phyloP scores from a whole-genome alignment of 2,888 invertebrate genomes.

The Drosophila helvetica region DNA sequence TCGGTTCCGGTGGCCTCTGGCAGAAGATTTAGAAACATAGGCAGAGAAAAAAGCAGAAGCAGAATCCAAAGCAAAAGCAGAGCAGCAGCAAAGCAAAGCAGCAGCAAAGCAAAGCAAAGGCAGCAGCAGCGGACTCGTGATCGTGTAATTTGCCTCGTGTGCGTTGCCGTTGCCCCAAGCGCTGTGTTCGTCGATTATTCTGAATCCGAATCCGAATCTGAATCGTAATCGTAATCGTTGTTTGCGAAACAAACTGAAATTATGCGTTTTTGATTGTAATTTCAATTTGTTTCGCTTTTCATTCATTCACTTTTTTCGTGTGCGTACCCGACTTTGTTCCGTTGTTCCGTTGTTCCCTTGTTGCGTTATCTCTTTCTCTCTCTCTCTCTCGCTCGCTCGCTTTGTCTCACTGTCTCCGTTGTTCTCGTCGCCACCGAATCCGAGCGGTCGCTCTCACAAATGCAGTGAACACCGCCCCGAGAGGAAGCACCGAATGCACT shows the following conservation, averaged over 20 bases:
- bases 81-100: slow-evolving; percentile 64
- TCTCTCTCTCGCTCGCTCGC: slow-evolving; percentile 29
- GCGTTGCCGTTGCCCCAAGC: slow-evolving; percentile 56
- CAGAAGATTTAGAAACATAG: slow-evolving; percentile 33
- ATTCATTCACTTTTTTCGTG: not conserved
- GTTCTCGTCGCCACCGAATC: slow-evolving; percentile 56
- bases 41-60: slow-evolving; percentile 21
- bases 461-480: slow-evolving; percentile 59
- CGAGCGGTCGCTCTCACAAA: slow-evolving; percentile 59
- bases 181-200: slow-evolving; percentile 42
- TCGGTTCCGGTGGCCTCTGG: slow-evolving; percentile 43
- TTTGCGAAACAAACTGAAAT: slow-evolving; percentile 67
- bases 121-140: slow-evolving; percentile 71
- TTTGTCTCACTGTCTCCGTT: slow-evolving; percentile 52
- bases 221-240: slow-evolving; percentile 5
- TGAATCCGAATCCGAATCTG: slow-evolving; percentile 24
- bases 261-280: slow-evolving; percentile 63
- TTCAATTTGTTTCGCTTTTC: slow-evolving; percentile 68
- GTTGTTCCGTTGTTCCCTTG: slow-evolving; percentile 32
- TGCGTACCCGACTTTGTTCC: slow-evolving; percentile 31
- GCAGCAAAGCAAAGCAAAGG: no score
- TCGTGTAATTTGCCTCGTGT: slow-evolving; percentile 79
- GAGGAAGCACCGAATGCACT: slow-evolving; percentile 19
- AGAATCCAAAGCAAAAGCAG: slow-evolving; percentile 58
- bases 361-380: slow-evolving; percentile 40